Base-by-base conservation (phyloP, 2,797 vertebrate genomes). In the Oophaga sylvatica region DNA sequence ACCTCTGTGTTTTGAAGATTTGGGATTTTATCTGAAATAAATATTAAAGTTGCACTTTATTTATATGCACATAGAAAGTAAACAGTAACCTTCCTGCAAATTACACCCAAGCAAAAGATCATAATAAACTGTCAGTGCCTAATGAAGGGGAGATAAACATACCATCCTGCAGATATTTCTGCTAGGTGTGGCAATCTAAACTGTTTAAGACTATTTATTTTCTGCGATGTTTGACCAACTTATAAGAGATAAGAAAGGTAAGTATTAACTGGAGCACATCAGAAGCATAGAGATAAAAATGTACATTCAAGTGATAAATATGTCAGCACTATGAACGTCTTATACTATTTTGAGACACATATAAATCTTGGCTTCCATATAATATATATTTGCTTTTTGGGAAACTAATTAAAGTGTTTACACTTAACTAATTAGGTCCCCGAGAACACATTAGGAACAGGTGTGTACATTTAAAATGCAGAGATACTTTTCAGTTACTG, bases 221-320 rank as follows among this genome's bases (percentile, higher is more conserved):
- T 41, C 8, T 41, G 9, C 9, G 19, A 71, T 71, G 31, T 71
- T 71, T 71, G 68, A 17, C 31, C 17, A 35, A 71, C 29, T 19
- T 71, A 41, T 71, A 71, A 35, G 31, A 71, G 31, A 71, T 71
- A 71, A 71, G 31, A 71, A 17, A 71, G 31, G 68, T 71, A 71
- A 71, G 31, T 71, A 35, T 71, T 71, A 71, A 71, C 68, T 71
- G 17, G 31, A 71, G 35, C 29, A 71, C 20, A 26, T 65, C n/a
- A 41, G 17, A 41, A 2, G 56, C 11, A 71, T 35, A 35, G 8
- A 71, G 31, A 71, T 71, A 71, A 71, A 70, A 71, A 8, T 16
- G 35, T 71, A 16, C 6, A 19, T 41, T 17, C 6, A 71, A 8
- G 5, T 19, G 68, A 71, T 71, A 31, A 31, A 71, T 17, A 19